Percentiles rank a stretch among this genome's conserved stretches.
phyloP scores from a whole-genome alignment of 92 coral and sea anemone genomes.

The Anthopleura xanthogrammica region DNA sequence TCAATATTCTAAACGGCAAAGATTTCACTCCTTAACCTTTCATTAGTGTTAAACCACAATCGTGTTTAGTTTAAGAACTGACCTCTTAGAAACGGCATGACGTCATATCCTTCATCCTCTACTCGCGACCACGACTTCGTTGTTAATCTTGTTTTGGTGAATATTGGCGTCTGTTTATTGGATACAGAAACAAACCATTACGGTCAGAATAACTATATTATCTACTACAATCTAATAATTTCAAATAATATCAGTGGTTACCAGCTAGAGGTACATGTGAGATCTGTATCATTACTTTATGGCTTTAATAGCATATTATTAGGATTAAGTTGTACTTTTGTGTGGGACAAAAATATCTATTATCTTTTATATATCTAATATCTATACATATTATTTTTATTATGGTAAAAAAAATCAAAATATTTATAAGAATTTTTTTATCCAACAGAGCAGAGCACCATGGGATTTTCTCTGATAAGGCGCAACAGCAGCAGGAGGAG shows the following conservation, averaged over 20 bases:
- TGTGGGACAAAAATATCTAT: no score
- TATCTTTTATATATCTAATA: background rate
- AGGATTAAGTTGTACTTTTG: no score
- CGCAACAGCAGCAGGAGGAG: conserved; percentile 95
- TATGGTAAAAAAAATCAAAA: background rate
- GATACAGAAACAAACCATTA: background rate
- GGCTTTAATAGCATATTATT: no score
- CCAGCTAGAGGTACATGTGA: no score
- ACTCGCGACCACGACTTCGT: background rate
- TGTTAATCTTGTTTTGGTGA: background rate
- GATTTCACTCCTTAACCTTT: no score
- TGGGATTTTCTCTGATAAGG: conserved; percentile 86
- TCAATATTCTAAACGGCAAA: no score
- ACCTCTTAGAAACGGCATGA: background rate
- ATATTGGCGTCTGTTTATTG: background rate
- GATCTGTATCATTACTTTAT: no score
- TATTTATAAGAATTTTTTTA: background rate
- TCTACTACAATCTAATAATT: no score
- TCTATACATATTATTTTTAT: background rate
- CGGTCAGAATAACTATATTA: background rate
- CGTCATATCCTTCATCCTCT: background rate
- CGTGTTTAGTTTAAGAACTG: background rate
- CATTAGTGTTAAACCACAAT: no score
- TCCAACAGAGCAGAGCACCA: conserved; percentile 25
- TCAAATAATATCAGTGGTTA: no score